Evolutionary conservation across 2,888 invertebrate species (phyloP), one percentile per base, ranked within the genome.

Genomic region (Leucophenga maculata): DNA sequence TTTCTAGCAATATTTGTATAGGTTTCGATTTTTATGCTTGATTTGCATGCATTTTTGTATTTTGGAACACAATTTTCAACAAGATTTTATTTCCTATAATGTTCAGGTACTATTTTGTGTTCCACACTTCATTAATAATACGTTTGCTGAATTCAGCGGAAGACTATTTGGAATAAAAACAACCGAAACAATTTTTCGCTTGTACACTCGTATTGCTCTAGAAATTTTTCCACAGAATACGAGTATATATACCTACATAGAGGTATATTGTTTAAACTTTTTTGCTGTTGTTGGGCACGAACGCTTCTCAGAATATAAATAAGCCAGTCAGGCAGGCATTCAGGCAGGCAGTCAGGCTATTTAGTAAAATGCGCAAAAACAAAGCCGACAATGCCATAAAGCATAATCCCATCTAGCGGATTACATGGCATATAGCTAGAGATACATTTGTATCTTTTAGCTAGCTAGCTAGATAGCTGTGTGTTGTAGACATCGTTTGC

Each of bases 311-410:
- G 50, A 16, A 50, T 50, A 18, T 50, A 50, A 50, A 50, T 50
- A 50, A 18, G 39, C 6, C 39, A 39, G 11, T 1, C 8, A 39
- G 26, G 26, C 26, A 26, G 26, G 26, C 26, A 39, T 1, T 3
- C 39, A 39, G 8, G 39, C 39, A 39, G 39, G 3, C 39, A 8
- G 8, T 3, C 39, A 50, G 18, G 50, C 50, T 50, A 50, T 50
- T 50, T 50, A 50, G 50, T 50, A 50, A 50, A 50, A 50, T 50
- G 50, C 18, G 50, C 50, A 50, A 50, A 50, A 50, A 50, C 50
- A 50, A 50, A 50, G 16, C 6, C 50, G 18, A 46, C 46, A 50
- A 50, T 16, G 50, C 50, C 50, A 50, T 50, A 50, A 50, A 50
- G 16, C 50, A 50, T 50, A 50, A 50, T 50, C 50, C 50, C 50